Evolutionary conservation across 1,140 invertebrate genomes (phyloP), one percentile per base, ranked within the genome.

Genomic region (Cepaea nemoralis): DNA sequence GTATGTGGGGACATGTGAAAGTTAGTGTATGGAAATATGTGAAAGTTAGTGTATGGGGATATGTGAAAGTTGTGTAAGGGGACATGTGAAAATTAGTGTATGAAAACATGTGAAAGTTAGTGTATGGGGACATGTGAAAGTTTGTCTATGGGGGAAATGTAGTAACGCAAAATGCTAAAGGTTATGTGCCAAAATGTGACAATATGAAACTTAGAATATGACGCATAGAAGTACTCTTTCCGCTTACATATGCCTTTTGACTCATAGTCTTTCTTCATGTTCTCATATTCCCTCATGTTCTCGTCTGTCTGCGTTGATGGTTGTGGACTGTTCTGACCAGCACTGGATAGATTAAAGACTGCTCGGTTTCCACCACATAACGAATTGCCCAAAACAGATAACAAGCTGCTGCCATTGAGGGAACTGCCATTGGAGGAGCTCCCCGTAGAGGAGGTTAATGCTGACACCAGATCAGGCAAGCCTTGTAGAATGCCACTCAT

Each of bases 211-310:
- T n/a, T n/a, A n/a, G n/a, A n/a, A n/a, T n/a, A n/a, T n/a, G n/a
- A n/a, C n/a, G 42, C 19, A 45, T 19, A 45, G 8, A 19, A 45
- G 8, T 45, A 45, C 42, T 55, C 59, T 14, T 63, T 48, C n/a
- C 67, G 48, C 75, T 82, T 66, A 84, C 82, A 40, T 80, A 70
- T 42, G 71, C 78, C 74, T 55, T 83, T 45, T 80, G 50, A 37
- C 76, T 81, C 37, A 70, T 77, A 67, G 75, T 76, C 22, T 71
- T 80, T 37, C 55, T 59, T 55, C 35, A 39, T 39, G 73, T 37
- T 40, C 82, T 82, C 16, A 55, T 59, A 77, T 22, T 63, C 50
- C 16, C 8, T 37, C 50, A 22, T 77, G 16, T 19, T 63, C 33
- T 63, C 1, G 33, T 37, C 19, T 39, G 31, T 63, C 37, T 45